These are phyloP conservation scores for Solea solea DNA, from an alignment of 2,113 vertebrate genomes.

Conservation along the genomic window DNA sequence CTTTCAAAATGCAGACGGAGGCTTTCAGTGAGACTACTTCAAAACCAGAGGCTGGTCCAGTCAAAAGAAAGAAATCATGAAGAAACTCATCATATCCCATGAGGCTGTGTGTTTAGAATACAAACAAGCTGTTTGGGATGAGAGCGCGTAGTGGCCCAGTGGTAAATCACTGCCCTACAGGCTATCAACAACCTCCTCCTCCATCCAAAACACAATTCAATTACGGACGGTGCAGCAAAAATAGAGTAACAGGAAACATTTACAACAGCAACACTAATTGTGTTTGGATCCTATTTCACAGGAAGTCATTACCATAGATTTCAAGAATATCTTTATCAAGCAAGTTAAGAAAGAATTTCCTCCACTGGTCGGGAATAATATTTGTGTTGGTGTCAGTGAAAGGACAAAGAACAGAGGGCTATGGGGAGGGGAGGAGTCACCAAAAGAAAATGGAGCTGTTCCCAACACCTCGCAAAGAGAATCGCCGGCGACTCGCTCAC, in stretches of 20 bases:
- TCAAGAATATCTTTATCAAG: constrained; percentile 77
- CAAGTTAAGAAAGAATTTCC: constrained; percentile 76
- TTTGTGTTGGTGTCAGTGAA: constrained; percentile 74
- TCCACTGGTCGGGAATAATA: constrained; percentile 73
- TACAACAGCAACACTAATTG: constrained; percentile 73
- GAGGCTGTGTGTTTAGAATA: constrained; percentile 67
- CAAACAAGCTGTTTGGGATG: constrained; percentile 64
- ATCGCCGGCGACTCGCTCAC: neutral
- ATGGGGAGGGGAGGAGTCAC: constrained; percentile 22
- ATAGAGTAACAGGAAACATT: constrained; percentile 72
- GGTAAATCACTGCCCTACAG: constrained; percentile 70
- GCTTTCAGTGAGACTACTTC: constrained; percentile 46
- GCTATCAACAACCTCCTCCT: constrained; percentile 65
- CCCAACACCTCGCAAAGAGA: constrained; percentile 22
- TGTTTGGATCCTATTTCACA: constrained; percentile 72
- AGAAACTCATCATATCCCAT: constrained; percentile 58
- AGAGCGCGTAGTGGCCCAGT: constrained; percentile 43
- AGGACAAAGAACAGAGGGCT: constrained; percentile 56
- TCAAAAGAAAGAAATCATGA: constrained; percentile 18
- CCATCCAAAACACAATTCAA: constrained; percentile 71
- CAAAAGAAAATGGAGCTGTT: constrained; percentile 32
- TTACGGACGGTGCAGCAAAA: constrained; percentile 65
- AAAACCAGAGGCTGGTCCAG: constrained; percentile 32
- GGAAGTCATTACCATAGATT: constrained; percentile 79
- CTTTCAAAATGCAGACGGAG: constrained; percentile 39